phyloP scores from a whole-genome alignment of 2,888 invertebrate genomes.

The Sarcophaga subvicina region DNA sequence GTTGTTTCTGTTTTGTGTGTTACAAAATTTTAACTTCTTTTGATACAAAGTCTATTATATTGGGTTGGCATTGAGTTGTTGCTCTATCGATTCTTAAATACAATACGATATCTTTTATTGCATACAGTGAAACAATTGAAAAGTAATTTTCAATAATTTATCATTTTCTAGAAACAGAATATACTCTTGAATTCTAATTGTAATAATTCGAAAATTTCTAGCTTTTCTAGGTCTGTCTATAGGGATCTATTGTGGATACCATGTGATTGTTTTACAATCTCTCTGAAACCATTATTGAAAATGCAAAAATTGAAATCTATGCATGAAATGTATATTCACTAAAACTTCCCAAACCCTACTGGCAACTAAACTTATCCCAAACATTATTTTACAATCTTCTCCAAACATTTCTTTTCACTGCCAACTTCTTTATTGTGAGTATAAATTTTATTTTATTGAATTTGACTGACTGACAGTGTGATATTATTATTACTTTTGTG shows the following conservation, averaged over 20 bases:
- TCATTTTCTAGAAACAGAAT: no score
- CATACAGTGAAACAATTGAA: no score
- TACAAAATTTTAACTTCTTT: conserved; percentile 33
- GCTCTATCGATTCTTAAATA: neutral
- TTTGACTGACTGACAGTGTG: conserved; percentile 58
- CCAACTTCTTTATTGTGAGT: neutral
- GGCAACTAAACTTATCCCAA: neutral
- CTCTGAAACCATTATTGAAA: no score
- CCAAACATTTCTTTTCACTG: neutral
- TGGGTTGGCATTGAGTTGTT: neutral
- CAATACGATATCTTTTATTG: no score
- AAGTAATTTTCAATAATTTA: no score
- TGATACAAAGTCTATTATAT: neutral
- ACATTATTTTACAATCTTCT: neutral
- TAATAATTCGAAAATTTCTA: no score
- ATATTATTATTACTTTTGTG: conserved; percentile 59
- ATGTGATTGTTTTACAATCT: no score
- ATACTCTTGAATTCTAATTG: no score
- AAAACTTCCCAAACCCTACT: neutral
- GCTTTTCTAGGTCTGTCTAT: no score
- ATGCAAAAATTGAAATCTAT: no score
- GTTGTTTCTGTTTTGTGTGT: conserved; percentile 32
- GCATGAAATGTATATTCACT: neutral
- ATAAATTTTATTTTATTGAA: conserved; percentile 51
- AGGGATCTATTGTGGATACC: no score